Base-by-base conservation (phyloP, 2,113 vertebrate genomes). In the Myrmecobius fasciatus region DNA sequence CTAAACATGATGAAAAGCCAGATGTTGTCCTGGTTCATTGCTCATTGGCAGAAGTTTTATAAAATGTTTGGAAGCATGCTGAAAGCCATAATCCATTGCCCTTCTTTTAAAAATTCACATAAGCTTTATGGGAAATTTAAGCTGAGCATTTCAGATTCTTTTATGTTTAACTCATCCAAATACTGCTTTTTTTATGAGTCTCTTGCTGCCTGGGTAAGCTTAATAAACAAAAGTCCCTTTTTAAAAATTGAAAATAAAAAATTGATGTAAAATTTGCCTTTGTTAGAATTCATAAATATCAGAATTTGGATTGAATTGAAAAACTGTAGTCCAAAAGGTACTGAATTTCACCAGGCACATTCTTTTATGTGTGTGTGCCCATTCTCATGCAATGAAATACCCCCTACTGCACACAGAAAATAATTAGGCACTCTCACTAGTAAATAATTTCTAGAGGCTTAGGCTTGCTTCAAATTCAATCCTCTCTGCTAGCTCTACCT, bases 321-420 rank as follows among this genome's bases (percentile, higher is more conserved):
- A 31, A 90, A 48, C 25, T 49, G 11, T 48, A 48, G 10, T 49
- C 31, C 89, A 90, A 26, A 51, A 51, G 26, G 48, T 90, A 10
- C 89, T 90, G 46, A 89, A 48, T 90, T 47, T 90, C 89, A 90
- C 25, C 46, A 90, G 36, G n/a, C n/a, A 83, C n/a, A 43, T 24
- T 83, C 60, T 75, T 75, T 75, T 12, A 24, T 43, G 26, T 36
- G 10, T 67, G 60, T 83, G 56, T 9, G n/a, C 17, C 17, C 67
- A 83, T 56, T 90, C 89, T 90, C 43, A 94, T 47, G 60, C 93
- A 94, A 95, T 46, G 54, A 90, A 53, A 28, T 89, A 94, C 53
- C 8, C 11, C 52, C 95, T 60, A 36, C 83, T 36, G 20, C 36
- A 88, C 31, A 95, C 6, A 91, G 26, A n/a, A 83, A 53, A 90